Percentiles rank a stretch among this genome's conserved stretches.
Conservation (phyloP, 2,797 vertebrate species). For the Pempheris klunzingeri region DNA sequence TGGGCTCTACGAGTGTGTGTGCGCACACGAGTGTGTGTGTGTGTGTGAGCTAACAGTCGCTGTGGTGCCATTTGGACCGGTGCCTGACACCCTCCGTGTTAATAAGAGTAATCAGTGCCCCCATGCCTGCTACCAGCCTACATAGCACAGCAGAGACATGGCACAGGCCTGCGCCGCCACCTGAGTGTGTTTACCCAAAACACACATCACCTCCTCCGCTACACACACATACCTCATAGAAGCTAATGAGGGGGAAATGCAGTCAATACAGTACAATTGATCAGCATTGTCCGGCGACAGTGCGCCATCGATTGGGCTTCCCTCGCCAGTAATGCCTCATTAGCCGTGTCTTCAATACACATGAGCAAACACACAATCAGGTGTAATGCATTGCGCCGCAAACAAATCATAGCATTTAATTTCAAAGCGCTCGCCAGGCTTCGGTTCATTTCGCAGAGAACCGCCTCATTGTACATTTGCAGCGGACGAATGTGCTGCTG, state of each 20-base stretch:
- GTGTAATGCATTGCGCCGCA: conserved; percentile 53
- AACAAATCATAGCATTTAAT: conserved; percentile 72
- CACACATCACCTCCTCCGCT: conserved; percentile 50
- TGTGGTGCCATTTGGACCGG: conserved; percentile 89
- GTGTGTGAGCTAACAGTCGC: conserved; percentile 63
- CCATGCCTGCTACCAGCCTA: conserved; percentile 93
- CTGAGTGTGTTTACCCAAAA: conserved; percentile 91
- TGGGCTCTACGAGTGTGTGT: conserved; percentile 7
- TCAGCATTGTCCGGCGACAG: conserved; percentile 81
- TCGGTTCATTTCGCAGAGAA: conserved; percentile 60
- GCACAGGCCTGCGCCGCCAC: conserved; percentile 83
- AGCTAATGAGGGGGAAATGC: conserved; percentile 83
- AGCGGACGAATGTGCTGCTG: conserved; percentile 38
- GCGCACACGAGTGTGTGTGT: conserved; percentile 13
- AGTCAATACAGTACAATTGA: conserved; percentile 84
- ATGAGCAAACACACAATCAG: conserved; percentile 72
- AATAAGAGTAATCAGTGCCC: conserved; percentile 98
- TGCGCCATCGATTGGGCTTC: conserved; percentile 79
- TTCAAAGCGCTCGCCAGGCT: conserved; percentile 51
- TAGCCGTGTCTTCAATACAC: conserved; percentile 71
- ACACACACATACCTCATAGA: conserved; percentile 51
- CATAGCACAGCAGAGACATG: conserved; percentile 94
- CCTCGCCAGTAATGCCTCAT: conserved; percentile 78
- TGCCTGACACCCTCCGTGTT: conserved; percentile 95
- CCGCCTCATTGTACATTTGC: conserved; percentile 31